Conservation (phyloP, 2,113 vertebrate species). For the Campylomormyrus numenius region DNA sequence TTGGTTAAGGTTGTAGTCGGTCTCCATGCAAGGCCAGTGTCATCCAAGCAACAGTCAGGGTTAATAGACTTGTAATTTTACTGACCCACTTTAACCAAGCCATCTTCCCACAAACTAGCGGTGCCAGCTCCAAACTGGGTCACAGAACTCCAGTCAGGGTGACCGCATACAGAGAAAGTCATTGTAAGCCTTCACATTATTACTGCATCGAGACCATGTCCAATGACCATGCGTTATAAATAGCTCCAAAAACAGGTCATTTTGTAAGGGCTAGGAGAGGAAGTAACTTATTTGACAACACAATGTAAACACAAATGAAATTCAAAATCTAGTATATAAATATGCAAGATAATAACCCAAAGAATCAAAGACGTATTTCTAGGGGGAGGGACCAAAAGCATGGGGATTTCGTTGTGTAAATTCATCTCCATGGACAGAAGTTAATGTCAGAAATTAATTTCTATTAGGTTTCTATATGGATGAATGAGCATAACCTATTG, state of each 20-base stretch:
- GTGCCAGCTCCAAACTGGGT: slow-evolving; percentile 18
- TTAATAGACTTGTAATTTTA: neutral
- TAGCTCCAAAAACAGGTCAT: slow-evolving; percentile 13
- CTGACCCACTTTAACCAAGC: slow-evolving; percentile 19
- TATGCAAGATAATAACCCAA: neutral
- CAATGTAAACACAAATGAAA: neutral
- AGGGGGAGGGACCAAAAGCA: neutral
- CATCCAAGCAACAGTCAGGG: neutral
- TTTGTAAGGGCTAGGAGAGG: neutral
- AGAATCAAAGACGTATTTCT: neutral
- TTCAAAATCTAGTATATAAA: neutral
- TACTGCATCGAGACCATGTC: slow-evolving; percentile 15
- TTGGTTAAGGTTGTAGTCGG: neutral
- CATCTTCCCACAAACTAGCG: slow-evolving; percentile 1
- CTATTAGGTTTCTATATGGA: neutral
- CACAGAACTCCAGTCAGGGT: slow-evolving; percentile 13
- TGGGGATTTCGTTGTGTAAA: neutral
- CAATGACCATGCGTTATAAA: slow-evolving; percentile 19
- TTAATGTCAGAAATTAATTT: neutral
- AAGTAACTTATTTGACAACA: neutral
- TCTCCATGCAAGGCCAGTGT: neutral
- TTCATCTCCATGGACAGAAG: neutral
- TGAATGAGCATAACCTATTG: neutral
- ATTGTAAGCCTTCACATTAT: slow-evolving; percentile 11
- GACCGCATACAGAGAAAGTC: slow-evolving; percentile 12